Percentiles rank a stretch among this genome's conserved stretches.
Evolutionary conservation across 2,888 invertebrate species (phyloP).

Genomic region (Ariolimax columbianus): DNA sequence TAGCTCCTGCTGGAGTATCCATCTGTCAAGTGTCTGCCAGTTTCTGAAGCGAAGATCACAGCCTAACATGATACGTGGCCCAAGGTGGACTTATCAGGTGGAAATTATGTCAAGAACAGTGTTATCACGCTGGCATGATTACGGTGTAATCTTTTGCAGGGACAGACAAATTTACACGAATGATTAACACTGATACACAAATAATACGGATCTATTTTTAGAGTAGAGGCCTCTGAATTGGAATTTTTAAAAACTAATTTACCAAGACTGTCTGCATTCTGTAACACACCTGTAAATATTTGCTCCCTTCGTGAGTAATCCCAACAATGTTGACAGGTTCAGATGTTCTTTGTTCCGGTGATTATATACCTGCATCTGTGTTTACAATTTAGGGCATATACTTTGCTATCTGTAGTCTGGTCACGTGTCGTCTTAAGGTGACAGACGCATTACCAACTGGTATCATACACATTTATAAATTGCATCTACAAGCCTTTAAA

Average conservation of each 20-base stretch:
- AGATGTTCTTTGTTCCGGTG: background rate
- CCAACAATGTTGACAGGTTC: background rate
- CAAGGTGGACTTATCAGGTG: background rate
- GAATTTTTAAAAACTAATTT: background rate
- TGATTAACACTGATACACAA: background rate
- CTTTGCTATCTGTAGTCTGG: too few species aligned
- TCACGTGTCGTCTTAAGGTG: too few species aligned
- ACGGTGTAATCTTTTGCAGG: background rate
- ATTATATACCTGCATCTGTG: background rate
- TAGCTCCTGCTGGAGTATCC: background rate
- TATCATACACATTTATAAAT: too few species aligned
- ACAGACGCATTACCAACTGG: too few species aligned
- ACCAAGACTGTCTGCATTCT: background rate
- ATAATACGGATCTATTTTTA: background rate
- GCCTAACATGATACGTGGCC: background rate
- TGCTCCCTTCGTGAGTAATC: background rate
- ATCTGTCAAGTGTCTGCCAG: background rate
- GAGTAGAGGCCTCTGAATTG: background rate
- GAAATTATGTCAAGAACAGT: constrained; percentile 11
- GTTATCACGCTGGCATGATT: background rate
- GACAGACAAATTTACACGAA: background rate
- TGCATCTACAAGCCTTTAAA: too few species aligned
- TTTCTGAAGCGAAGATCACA: background rate
- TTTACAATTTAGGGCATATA: too few species aligned
- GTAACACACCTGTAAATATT: background rate